A percentile compares a stretch with the other conserved stretches of the same genome.
phyloP scores from a whole-genome alignment of 2,113 vertebrate genomes.

The Nyctereutes procyonoides region DNA sequence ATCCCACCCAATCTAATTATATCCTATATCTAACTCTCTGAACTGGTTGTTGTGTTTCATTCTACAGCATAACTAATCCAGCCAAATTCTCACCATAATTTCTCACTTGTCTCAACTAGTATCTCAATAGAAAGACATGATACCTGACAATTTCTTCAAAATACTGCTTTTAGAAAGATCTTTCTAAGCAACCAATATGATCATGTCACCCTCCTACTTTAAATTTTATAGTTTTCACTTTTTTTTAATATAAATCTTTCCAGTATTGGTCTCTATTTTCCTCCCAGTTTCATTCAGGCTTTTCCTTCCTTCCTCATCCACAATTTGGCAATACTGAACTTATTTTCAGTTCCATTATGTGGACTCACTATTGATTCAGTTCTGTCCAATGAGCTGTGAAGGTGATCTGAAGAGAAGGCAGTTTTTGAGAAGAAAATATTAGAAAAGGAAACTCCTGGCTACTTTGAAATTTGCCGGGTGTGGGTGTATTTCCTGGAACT shows the following conservation, averaged over 20 bases:
- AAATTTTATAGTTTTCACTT: not conserved
- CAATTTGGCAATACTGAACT: not conserved
- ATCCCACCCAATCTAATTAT: not conserved
- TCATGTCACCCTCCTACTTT: not conserved
- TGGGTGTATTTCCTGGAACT: not conserved
- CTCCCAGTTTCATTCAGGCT: not conserved
- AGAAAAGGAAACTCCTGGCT: not conserved
- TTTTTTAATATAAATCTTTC: not conserved
- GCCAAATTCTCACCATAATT: not conserved
- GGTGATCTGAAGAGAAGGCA: not conserved
- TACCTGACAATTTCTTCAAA: constrained; percentile 8
- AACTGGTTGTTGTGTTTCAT: not conserved
- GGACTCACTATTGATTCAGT: not conserved
- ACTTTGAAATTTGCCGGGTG: not conserved
- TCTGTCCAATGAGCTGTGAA: constrained; percentile 60
- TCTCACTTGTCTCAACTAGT: not conserved
- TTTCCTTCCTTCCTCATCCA: not conserved
- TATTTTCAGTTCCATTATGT: constrained; percentile 28
- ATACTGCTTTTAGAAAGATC: not conserved
- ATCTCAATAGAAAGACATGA: not conserved
- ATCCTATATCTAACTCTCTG: not conserved
- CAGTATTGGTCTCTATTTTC: not conserved
- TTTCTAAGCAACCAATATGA: not conserved
- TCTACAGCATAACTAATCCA: not conserved
- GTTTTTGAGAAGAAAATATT: not conserved